phyloP scores from a whole-genome alignment of 2,113 vertebrate genomes.

The Prionailurus viverrinus region DNA sequence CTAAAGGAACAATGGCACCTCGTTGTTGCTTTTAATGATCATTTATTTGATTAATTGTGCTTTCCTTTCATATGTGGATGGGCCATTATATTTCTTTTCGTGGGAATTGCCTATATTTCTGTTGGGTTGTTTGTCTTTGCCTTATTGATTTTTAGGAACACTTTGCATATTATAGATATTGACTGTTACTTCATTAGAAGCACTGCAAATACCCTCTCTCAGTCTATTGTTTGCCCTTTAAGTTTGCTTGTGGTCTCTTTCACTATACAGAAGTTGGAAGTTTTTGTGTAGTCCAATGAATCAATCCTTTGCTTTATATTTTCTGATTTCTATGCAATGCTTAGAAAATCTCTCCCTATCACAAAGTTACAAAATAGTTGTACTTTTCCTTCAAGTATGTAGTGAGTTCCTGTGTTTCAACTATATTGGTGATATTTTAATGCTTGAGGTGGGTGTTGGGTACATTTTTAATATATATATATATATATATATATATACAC shows the following conservation, averaged over 20 bases:
- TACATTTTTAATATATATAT: background rate
- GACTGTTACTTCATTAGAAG: background rate
- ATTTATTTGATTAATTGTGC: background rate
- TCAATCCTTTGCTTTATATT: background rate
- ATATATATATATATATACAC: too few species aligned
- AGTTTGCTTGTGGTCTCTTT: background rate
- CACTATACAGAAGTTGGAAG: background rate
- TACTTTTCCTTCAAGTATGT: background rate
- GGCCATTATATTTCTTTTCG: background rate
- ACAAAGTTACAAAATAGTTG: background rate
- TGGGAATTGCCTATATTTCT: background rate
- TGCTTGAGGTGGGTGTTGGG: background rate
- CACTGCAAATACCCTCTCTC: background rate
- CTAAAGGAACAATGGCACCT: background rate
- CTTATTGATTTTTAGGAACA: conserved; percentile 27
- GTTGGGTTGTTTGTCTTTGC: conserved; percentile 4
- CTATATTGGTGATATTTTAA: background rate
- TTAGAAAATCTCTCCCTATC: background rate
- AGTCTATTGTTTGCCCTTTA: background rate
- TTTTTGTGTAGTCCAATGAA: background rate
- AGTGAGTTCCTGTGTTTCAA: background rate
- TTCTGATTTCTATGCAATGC: background rate
- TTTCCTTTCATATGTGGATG: background rate
- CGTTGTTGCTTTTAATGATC: background rate
- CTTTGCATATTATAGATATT: conserved; percentile 24